Evolutionary conservation across 2,888 invertebrate genomes (phyloP), one percentile per base, ranked within the genome.

Genomic region (Phyllotreta striolata): DNA sequence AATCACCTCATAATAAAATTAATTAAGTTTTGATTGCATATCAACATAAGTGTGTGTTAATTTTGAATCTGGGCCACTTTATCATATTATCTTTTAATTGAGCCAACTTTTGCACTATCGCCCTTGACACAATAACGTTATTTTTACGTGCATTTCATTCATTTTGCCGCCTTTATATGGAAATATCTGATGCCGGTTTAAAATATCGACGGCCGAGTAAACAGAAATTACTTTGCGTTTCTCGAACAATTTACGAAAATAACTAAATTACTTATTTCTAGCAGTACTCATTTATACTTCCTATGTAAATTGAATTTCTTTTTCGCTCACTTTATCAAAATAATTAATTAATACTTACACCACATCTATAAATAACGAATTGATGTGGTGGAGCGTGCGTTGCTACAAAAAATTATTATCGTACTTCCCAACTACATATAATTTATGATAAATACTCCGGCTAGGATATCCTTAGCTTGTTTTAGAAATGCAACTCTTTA

Each of bases 31-130:
- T 24, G 24, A 24, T 24, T 24, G 24, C 24, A 24, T 24, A 24
- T 24, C 24, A 24, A 66, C 62, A 67, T 60, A 64, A 67, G 62
- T 67, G 62, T 69, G 60, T 70, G 56, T 70, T 70, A 65, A 69
- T 71, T 66, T 62, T 59, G 63, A 66, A 73, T 69, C 71, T 72
- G 66, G 73, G 73, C 71, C 71, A 66, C 68, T 64, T 72, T 73
- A 73, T 73, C 73, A 70, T 69, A 69, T 69, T 73, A 72, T 73
- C 71, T 70, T 70, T 68, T 73, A 73, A 73, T 73, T 71, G 71
- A 68, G 67, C 66, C 69, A 66, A 70, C 66, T 72, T 71, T 73
- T 71, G 73, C 73, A 72, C 68, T 62, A 62, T 49, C 62, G 68
- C 52, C 73, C 73, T 72, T 73, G 73, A 71, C 73, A 72, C 66